Evolutionary conservation across 2,113 vertebrate genomes (phyloP).

Genomic region (Phasianus colchicus): DNA sequence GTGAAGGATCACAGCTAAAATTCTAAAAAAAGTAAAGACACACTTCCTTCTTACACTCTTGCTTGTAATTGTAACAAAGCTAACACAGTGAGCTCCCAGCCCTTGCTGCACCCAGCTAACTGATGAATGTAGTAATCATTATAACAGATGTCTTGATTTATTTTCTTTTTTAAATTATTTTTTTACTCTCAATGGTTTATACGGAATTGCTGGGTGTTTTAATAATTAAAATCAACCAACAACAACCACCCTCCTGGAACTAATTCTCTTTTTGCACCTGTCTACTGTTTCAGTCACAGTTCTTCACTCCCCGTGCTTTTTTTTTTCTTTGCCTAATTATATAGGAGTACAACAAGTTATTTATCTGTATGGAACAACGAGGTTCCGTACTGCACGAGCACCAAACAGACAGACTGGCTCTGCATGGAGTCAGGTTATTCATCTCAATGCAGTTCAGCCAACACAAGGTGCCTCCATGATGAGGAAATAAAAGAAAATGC

Average conservation of each 20-base stretch:
- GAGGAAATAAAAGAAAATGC: not conserved
- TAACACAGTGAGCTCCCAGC: not conserved
- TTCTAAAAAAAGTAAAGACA: not conserved
- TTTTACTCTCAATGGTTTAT: not conserved
- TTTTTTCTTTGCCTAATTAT: not conserved
- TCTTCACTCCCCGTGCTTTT: not conserved
- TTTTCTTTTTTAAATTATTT: too few relatives aligned
- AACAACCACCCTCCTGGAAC: not conserved
- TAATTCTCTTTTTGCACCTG: not conserved
- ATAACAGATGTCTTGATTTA: not conserved
- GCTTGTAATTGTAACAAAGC: not conserved
- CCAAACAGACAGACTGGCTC: not conserved
- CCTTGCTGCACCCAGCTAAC: not conserved
- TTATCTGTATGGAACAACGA: not conserved
- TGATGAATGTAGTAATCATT: fast-evolving
- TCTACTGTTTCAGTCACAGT: not conserved
- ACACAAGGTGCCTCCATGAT: not conserved
- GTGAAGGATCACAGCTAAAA: not conserved
- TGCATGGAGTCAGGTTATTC: not conserved
- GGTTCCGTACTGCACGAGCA: not conserved
- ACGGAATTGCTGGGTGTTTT: not conserved
- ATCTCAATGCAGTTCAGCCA: not conserved
- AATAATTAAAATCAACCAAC: not conserved
- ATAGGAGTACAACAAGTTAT: not conserved
- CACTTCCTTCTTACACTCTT: not conserved